phyloP scores from a whole-genome alignment of 2,888 invertebrate genomes.

The Clepsis dumicolana region DNA sequence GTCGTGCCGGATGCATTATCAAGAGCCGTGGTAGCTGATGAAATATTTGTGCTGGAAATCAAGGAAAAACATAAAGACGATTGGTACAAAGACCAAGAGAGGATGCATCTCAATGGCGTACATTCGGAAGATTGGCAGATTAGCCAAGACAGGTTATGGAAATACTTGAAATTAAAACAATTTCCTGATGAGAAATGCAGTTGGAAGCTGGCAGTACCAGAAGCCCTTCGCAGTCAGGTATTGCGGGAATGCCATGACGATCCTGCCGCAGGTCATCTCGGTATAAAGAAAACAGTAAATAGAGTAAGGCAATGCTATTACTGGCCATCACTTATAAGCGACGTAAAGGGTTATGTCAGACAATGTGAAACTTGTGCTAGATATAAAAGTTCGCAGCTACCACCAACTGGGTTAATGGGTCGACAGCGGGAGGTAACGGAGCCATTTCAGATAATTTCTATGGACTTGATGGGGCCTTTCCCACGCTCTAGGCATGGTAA shows the following conservation, averaged over 20 bases:
- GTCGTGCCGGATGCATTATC: slow-evolving; percentile 36
- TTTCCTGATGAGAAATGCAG: slow-evolving; percentile 38
- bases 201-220: slow-evolving; percentile 41
- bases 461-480: slow-evolving; percentile 21
- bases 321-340: slow-evolving; percentile 38
- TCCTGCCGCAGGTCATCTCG: slow-evolving; percentile 33
- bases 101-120: neutral
- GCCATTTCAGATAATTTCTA: slow-evolving; percentile 32
- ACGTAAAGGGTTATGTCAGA: slow-evolving; percentile 32
- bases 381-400: slow-evolving; percentile 33
- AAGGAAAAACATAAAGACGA: slow-evolving; percentile 13
- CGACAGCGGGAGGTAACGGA: slow-evolving; percentile 27
- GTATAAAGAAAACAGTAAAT: slow-evolving; percentile 31
- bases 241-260: slow-evolving; percentile 40
- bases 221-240: slow-evolving; percentile 12
- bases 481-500: slow-evolving; percentile 6
- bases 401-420: slow-evolving; percentile 37
- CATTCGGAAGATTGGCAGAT: neutral
- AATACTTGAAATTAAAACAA: slow-evolving; percentile 32
- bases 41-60: neutral
- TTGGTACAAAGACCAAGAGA: slow-evolving; percentile 20
- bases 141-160: slow-evolving; percentile 27
- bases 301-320: slow-evolving; percentile 31
- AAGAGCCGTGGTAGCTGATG: slow-evolving; percentile 9
- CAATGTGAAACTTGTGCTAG: slow-evolving; percentile 42